Evolutionary conservation across 2,113 vertebrate genomes (phyloP), one percentile per base, ranked within the genome.

Genomic region (Haemorhous mexicanus): DNA sequence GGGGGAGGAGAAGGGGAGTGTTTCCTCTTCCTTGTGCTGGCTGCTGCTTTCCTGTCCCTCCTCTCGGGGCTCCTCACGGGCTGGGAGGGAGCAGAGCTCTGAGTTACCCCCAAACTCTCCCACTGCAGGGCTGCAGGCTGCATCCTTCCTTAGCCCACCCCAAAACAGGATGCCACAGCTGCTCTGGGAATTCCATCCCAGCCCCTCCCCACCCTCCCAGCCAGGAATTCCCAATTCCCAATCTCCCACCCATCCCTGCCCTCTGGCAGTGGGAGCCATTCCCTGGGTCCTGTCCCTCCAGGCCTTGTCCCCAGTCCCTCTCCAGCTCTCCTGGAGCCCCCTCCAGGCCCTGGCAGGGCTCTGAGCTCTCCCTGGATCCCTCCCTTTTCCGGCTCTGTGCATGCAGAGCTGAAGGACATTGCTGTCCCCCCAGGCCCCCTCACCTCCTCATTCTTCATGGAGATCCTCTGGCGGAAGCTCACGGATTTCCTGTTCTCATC

Each of bases 401-500:
- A 11, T 11, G 61, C 68, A 58, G 50, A n/a, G 24, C 15, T 6
- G 4, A 37, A 30, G 35, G 7, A 16, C 3, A 35, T 1, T 20
- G 5, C 3, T 9, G 11, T 3, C 21, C 7, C 24, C 46, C 4
- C 22, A 81, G 22, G 27, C 4, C 5, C 33, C 74, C 77, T 76
- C 97, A 99, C 99, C 99, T 99, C 99, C 80, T 99, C 99, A 37
- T 99, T 99, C 41, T 98, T 99, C 69, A 98, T 98, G 95, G 99
- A 99, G 97, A 99, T 98, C 68, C 98, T 98, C 96, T 99, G 99
- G 17, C 99, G 98, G 94, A 98, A 99, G 80, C 96, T 98, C 82
- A 99, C 98, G 0, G 98, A 97, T 90, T 99, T 99, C 97, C 98
- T 99, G 97, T 98, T 99, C 89, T 99, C 99, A 33, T 99, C 99